Percentiles rank a stretch among this genome's conserved stretches.
These are phyloP conservation scores for Xenopus tropicalis DNA, from an alignment of 2,113 vertebrate genomes.

Conservation along the genomic window UCB_Xtro_10.0 CM004446.2:68822001-68822500, in stretches of 20 bases:
- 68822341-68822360: background rate
- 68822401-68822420: no score
- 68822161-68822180: background rate
- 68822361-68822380: background rate
- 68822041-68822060: no score
- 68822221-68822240: conserved; percentile 38
- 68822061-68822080: no score
- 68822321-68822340: conserved; percentile 39
- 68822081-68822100: no score
- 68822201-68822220: conserved; percentile 30
- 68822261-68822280: conserved; percentile 28
- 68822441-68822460: no score
- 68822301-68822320: conserved; percentile 47
- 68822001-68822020: no score
- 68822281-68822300: conserved; percentile 38
- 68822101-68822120: no score
- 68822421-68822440: no score
- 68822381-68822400: background rate
- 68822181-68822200: conserved; percentile 10
- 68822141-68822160: background rate
- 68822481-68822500: no score
- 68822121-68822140: background rate
- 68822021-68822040: no score
- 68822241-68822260: conserved; percentile 22
- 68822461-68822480: no score